phyloP scores from a whole-genome alignment of 1,140 invertebrate genomes.

The Bilobella aurantiaca region DNA sequence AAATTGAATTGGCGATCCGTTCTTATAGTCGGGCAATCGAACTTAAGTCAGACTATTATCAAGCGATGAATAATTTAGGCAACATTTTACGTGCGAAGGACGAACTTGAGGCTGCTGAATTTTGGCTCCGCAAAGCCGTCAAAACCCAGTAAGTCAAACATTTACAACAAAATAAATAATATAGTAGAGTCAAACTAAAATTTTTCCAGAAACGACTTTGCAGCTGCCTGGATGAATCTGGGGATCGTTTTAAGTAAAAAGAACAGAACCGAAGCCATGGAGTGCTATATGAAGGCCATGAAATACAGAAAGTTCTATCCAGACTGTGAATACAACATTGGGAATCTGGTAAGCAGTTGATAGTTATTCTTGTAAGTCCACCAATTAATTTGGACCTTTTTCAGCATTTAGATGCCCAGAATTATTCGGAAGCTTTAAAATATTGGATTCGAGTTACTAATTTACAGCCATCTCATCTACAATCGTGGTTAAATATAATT shows the following conservation, averaged over 20 bases:
- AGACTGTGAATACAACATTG: conserved; percentile 88
- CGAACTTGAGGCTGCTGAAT: conserved; percentile 60
- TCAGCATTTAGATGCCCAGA: conserved; percentile 54
- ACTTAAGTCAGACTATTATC: conserved; percentile 81
- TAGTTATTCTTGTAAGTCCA: no score
- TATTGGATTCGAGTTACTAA: conserved; percentile 71
- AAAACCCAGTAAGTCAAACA: conserved; percentile 51
- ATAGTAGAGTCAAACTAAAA: background rate
- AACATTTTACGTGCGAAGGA: conserved; percentile 77
- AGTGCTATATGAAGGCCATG: conserved; percentile 68
- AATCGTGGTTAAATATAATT: conserved; percentile 85
- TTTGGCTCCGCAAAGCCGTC: conserved; percentile 62
- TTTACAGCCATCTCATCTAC: conserved; percentile 62
- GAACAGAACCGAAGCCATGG: conserved; percentile 59
- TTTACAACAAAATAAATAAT: background rate
- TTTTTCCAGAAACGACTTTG: conserved; percentile 64
- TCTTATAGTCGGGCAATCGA: conserved; percentile 55
- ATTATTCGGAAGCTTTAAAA: conserved; percentile 49
- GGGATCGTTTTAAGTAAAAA: conserved; percentile 77
- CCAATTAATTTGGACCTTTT: conserved; percentile 20
- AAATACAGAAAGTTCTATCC: conserved; percentile 67
- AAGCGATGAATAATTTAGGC: conserved; percentile 93
- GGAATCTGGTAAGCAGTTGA: conserved; percentile 62
- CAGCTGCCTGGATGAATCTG: conserved; percentile 95
- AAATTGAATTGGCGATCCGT: conserved; percentile 55